A percentile compares a stretch with the other conserved stretches of the same genome.
Conservation (phyloP, 2,113 vertebrate genomes). For the Paralichthys olivaceus region DNA sequence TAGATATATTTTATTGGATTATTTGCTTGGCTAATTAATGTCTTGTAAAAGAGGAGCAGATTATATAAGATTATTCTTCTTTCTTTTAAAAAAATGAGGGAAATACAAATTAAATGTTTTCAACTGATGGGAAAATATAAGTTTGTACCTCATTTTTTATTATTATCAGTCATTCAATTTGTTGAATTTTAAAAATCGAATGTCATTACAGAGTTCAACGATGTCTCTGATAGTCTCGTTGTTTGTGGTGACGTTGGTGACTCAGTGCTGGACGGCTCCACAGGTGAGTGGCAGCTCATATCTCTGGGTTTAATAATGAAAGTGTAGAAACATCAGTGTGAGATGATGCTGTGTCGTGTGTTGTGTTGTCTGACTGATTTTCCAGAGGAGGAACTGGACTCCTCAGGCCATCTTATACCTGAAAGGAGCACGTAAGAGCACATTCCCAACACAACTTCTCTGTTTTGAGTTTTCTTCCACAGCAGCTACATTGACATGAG, state of each 20-base stretch:
- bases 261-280: slow-evolving; percentile 55
- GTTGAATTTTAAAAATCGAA: not conserved
- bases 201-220: slow-evolving; percentile 25
- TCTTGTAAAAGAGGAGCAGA: no score
- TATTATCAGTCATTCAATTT: not conserved
- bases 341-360: not conserved
- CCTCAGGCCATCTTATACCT: slow-evolving; percentile 75
- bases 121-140: not conserved
- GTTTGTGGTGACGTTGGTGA: slow-evolving; percentile 52
- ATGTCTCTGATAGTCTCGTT: slow-evolving; percentile 53
- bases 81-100: no score
- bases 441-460: accelerated
- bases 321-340: not conserved
- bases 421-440: slow-evolving; percentile 69
- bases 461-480: not conserved
- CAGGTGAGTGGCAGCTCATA: slow-evolving; percentile 32
- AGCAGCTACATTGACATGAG: not conserved
- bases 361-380: no score
- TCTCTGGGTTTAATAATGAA: not conserved
- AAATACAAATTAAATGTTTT: not conserved
- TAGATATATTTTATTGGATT: not conserved
- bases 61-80: no score
- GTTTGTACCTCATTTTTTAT: not conserved
- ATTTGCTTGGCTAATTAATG: no score
- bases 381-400: slow-evolving; percentile 72